phyloP scores from a whole-genome alignment of 2,797 vertebrate species.

The Emydoidea blandingii region DNA sequence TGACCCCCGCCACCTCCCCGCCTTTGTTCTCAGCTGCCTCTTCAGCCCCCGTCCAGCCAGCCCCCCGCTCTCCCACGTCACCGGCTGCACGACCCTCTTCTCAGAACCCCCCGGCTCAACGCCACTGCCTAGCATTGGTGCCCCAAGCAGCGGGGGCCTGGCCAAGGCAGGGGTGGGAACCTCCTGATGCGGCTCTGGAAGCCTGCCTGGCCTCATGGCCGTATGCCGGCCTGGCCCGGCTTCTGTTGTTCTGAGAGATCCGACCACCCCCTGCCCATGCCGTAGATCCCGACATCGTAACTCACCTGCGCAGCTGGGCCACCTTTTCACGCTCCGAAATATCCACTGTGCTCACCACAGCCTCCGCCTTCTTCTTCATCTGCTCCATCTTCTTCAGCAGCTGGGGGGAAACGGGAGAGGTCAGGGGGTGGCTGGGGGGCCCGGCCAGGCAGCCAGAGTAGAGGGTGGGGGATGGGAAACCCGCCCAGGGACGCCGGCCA shows the following conservation, averaged over 20 bases:
- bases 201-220: neutral
- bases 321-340: slow-evolving; percentile 95
- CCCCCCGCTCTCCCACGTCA: neutral
- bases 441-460: accelerated
- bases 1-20: neutral
- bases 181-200: neutral
- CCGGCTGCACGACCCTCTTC: neutral
- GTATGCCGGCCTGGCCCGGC: accelerated
- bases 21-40: neutral
- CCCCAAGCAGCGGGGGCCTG: neutral
- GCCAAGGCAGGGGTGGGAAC: too few relatives aligned
- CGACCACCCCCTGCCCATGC: accelerated
- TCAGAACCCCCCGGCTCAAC: too few relatives aligned
- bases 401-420: slow-evolving; percentile 68
- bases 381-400: slow-evolving; percentile 96
- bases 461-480: accelerated
- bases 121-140: too few relatives aligned
- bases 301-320: slow-evolving; percentile 92
- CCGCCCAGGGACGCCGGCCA: accelerated
- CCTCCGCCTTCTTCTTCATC: slow-evolving; percentile 96
- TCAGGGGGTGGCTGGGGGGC: neutral
- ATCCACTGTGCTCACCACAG: slow-evolving; percentile 94
- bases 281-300: neutral
- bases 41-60: neutral
- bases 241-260: neutral